Conservation (phyloP, 2,113 vertebrate genomes). For the Halichoerus grypus region DNA sequence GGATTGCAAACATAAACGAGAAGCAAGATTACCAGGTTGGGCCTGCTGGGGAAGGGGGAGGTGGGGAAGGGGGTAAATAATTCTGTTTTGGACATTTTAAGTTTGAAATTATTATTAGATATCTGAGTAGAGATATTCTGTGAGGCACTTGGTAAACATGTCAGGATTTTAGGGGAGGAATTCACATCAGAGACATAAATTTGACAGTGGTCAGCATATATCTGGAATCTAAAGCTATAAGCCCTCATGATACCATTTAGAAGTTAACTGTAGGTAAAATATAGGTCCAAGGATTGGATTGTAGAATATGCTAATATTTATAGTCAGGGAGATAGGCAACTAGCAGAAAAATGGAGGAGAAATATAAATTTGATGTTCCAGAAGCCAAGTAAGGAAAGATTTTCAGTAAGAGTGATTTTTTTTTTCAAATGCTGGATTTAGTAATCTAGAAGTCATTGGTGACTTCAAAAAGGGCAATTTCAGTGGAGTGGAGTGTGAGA, state of each 20-base stretch:
- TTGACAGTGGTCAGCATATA: not conserved
- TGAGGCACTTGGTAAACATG: not conserved
- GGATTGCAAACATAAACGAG: not conserved
- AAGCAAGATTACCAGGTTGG: not conserved
- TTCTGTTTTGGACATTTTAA: not conserved
- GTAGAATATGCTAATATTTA: not conserved
- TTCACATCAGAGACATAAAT: not conserved
- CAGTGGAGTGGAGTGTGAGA: not conserved
- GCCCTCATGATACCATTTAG: not conserved
- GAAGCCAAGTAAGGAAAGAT: not conserved
- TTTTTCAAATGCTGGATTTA: not conserved
- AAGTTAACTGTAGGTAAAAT: not conserved
- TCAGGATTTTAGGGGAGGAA: not conserved
- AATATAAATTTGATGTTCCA: not conserved
- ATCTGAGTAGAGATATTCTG: not conserved
- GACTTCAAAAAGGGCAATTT: not conserved
- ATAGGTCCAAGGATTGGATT: not conserved
- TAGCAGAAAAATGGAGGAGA: not conserved
- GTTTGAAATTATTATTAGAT: not conserved
- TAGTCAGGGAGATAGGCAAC: not conserved
- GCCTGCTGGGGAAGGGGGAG: not conserved
- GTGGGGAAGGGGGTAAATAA: not conserved
- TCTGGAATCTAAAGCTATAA: not conserved
- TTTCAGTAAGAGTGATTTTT: not conserved
- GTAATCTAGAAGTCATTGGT: not conserved